These are phyloP conservation scores for Euplagia quadripunctaria DNA, from an alignment of 2,888 invertebrate genomes.

Conservation along the genomic window DNA sequence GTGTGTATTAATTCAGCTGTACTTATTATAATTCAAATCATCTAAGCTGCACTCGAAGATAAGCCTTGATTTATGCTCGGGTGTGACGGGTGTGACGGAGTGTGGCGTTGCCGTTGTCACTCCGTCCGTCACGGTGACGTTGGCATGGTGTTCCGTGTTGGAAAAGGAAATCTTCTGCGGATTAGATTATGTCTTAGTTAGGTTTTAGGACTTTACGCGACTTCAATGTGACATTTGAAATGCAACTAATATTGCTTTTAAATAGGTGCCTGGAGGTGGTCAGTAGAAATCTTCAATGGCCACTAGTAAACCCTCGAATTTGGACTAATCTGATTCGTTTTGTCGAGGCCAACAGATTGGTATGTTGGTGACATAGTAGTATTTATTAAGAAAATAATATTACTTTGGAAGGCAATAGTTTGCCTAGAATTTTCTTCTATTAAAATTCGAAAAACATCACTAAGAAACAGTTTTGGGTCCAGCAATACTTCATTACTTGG, in stretches of 20 bases:
- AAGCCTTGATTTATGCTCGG: conserved; percentile 24
- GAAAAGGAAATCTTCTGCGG: not conserved
- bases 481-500: no score
- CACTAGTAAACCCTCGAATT: no score
- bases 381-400: not conserved
- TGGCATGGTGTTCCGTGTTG: not conserved
- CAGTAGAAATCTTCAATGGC: no score
- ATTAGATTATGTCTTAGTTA: no score
- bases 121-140: conserved; percentile 1
- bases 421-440: not conserved
- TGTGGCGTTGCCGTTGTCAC: conserved; percentile 9
- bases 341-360: no score
- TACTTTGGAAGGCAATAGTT: not conserved
- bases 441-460: not conserved
- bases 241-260: no score
- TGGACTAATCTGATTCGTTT: no score
- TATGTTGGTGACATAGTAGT: not conserved
- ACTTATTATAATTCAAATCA: conserved; percentile 13
- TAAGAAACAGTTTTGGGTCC: not conserved
- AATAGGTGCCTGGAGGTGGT: no score
- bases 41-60: conserved; percentile 19
- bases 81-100: not conserved
- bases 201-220: no score
- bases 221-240: no score
- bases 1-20: not conserved